phyloP scores from a whole-genome alignment of 2,888 invertebrate species.

The Temnothorax rugatulus region DNA sequence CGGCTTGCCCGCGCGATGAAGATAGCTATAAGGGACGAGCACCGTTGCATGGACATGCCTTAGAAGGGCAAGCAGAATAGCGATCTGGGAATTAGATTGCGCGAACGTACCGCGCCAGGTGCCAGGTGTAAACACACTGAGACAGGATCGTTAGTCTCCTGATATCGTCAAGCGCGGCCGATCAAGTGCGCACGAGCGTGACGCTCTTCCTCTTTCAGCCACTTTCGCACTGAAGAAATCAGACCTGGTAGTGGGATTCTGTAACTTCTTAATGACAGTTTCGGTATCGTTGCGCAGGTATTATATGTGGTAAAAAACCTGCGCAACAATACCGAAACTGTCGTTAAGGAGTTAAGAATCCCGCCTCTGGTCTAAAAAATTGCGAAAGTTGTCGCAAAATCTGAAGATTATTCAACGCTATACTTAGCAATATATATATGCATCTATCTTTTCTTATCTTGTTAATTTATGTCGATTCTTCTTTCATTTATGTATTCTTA shows the following conservation, averaged over 20 bases:
- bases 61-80: constrained; percentile 72
- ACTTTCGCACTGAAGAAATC: neutral
- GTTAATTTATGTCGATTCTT: neutral
- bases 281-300: too few relatives aligned
- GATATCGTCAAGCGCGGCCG: constrained; percentile 61
- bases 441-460: neutral
- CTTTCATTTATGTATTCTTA: neutral
- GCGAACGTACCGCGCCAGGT: constrained; percentile 60
- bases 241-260: neutral
- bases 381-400: constrained; percentile 3
- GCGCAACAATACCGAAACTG: too few relatives aligned
- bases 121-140: constrained; percentile 68
- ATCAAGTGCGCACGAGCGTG: constrained; percentile 40
- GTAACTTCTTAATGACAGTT: too few relatives aligned
- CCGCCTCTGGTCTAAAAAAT: neutral
- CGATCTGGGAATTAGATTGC: constrained; percentile 75
- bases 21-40: constrained; percentile 70
- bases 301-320: too few relatives aligned
- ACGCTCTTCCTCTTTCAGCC: constrained; percentile 4
- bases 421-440: neutral
- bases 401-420: neutral
- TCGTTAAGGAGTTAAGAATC: too few relatives aligned
- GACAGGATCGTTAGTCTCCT: constrained; percentile 67
- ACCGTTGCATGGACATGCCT: constrained; percentile 60
- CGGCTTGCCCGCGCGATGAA: constrained; percentile 62